A percentile compares a stretch with the other conserved stretches of the same genome.
Conservation (phyloP, 1,140 invertebrate genomes). For the Drosophila sp. region DNA sequence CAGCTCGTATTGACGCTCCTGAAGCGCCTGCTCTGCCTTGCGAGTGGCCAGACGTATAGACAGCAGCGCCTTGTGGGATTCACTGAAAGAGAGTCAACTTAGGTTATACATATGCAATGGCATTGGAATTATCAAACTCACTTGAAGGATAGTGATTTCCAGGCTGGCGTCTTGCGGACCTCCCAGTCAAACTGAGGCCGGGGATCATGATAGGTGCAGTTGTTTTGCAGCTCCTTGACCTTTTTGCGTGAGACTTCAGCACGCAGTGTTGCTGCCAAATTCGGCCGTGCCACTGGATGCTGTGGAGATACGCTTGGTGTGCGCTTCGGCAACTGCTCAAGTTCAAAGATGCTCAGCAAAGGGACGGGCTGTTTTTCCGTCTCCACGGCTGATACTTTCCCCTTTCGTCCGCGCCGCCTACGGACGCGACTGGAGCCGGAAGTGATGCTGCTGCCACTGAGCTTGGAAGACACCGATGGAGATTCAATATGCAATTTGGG, state of each 20-base stretch:
- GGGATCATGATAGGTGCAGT: conserved; percentile 73
- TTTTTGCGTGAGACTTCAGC: conserved; percentile 77
- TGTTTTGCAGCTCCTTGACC: conserved; percentile 75
- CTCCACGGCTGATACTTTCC: conserved; percentile 2
- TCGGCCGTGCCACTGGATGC: conserved; percentile 80
- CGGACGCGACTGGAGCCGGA: conserved; percentile 38
- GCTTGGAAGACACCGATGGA: conserved; percentile 60
- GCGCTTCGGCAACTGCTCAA: conserved; percentile 31
- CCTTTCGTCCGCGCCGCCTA: conserved; percentile 33
- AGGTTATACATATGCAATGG: background rate
- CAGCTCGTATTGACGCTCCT: conserved; percentile 78
- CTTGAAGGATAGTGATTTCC: conserved; percentile 81
- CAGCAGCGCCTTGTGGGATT: conserved; percentile 76
- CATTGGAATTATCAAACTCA: conserved; percentile 24
- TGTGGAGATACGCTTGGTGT: conserved; percentile 62
- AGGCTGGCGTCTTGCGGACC: conserved; percentile 81
- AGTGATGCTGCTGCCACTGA: conserved; percentile 51
- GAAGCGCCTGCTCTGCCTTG: conserved; percentile 78
- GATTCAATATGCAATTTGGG: conserved; percentile 66
- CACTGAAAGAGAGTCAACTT: conserved; percentile 46
- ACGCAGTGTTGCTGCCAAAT: conserved; percentile 80
- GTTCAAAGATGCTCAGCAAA: conserved; percentile 45
- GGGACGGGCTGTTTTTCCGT: conserved; percentile 20
- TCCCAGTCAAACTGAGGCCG: conserved; percentile 76
- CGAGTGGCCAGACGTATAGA: conserved; percentile 79